A percentile compares a stretch with the other conserved stretches of the same genome.
Evolutionary conservation across 2,888 invertebrate genomes (phyloP).

Genomic region (Nomada fabriciana): DNA sequence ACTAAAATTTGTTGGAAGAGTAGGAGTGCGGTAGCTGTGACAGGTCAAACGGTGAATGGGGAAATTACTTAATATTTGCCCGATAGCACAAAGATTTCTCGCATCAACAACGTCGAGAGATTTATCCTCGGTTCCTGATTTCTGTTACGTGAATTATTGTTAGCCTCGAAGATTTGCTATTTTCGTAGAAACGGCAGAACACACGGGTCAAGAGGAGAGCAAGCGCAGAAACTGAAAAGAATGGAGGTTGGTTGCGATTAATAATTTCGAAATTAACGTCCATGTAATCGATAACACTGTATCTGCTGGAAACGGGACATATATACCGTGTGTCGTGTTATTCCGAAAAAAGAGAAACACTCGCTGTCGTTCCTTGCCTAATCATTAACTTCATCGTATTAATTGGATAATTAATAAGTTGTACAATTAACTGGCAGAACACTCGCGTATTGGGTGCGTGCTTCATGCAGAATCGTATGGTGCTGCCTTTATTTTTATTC

Average conservation of each 20-base stretch:
- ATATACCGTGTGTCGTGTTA: slow-evolving; percentile 33
- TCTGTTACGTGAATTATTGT: slow-evolving; percentile 36
- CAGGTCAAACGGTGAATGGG: slow-evolving; percentile 75
- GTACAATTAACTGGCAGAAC: not conserved
- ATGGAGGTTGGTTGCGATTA: slow-evolving; percentile 75
- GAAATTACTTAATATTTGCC: slow-evolving; percentile 77
- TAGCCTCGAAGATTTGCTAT: slow-evolving; percentile 21
- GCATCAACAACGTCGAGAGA: slow-evolving; percentile 32
- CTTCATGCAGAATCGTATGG: not conserved
- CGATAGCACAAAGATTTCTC: slow-evolving; percentile 48
- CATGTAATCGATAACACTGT: slow-evolving; percentile 46
- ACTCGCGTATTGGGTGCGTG: not conserved
- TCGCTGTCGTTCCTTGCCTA: slow-evolving; percentile 1
- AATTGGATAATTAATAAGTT: slow-evolving; percentile 32
- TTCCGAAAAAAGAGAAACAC: not conserved
- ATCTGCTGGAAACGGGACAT: slow-evolving; percentile 6
- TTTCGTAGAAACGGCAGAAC: slow-evolving; percentile 27
- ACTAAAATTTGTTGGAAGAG: slow-evolving; percentile 75
- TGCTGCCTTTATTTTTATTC: not conserved
- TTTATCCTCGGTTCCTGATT: slow-evolving; percentile 22
- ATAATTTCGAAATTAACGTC: slow-evolving; percentile 49
- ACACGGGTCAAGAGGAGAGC: slow-evolving; percentile 32
- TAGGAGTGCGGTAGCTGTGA: slow-evolving; percentile 77
- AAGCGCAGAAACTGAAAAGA: slow-evolving; percentile 51
- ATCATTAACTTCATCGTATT: not conserved